Evolutionary conservation across 2,113 vertebrate genomes (phyloP), one percentile per base, ranked within the genome.

Genomic region (Lethenteron camtschaticum): DNA sequence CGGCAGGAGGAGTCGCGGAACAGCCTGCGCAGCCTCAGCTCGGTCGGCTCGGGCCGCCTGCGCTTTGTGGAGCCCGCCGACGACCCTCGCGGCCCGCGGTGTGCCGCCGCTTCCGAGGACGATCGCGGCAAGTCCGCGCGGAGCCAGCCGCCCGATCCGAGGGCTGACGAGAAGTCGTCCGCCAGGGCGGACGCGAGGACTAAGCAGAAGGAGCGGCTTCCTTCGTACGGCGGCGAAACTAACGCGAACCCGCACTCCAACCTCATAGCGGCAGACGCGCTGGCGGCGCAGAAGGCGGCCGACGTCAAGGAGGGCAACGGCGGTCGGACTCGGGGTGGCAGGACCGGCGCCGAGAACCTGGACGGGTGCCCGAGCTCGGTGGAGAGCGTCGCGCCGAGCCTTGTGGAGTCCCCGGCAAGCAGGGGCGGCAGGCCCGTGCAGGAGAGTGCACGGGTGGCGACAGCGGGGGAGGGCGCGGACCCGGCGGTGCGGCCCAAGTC

Each of bases 401-500:
- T 20, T n/a, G 68, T 68, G 69, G 70, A 60, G 16, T 57, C 71
- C n/a, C 72, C 71, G 3, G 73, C 71, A 13, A 72, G 72, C 60
- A n/a, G 72, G 9, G 72, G 73, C 10, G 24, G 63, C 63, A 66
- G 24, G 10, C n/a, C 63, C 24, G 63, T 16, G n/a, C n/a, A 10
- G 63, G 24, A 66, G n/a, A 24, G 63, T 9, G 63, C n/a, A 66
- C n/a, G 24, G 63, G n/a, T 66, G 10, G 63, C 63, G 9, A 41
- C 41, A 11, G 73, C 80, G 74, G 58, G n/a, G 13, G 57, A 70
- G 56, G 11, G 55, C 13, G 81, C 78, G 0, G 84, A 87, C 74
- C 81, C 83, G 77, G 86, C 87, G 1, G 88, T 90, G 24, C 81
- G 87, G 57, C 87, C 88, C 59, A 90, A 90, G 78, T 87, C 88